Evolutionary conservation across 2,797 vertebrate genomes (phyloP), one percentile per base, ranked within the genome.

Genomic region (Masticophis lateralis): DNA sequence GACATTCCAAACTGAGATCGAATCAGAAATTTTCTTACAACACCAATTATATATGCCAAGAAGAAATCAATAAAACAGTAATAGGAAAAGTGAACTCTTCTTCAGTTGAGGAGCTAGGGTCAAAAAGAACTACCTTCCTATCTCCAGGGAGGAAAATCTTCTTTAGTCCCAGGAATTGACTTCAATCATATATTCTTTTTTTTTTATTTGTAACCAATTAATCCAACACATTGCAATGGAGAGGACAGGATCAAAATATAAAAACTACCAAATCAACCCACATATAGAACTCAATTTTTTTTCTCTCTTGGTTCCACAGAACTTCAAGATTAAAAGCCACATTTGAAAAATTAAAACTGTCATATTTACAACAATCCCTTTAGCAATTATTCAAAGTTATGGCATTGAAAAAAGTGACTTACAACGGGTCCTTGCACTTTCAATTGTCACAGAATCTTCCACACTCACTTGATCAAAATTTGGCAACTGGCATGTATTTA

Each of bases 21-120:
- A 69, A 91, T 93, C 92, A 88, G 66, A 93, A 79, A 27, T 18
- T 55, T 91, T 86, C 86, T 74, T 90, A 32, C 94, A 94, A 94
- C 8, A 86, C 55, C 83, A 87, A 93, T 83, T 32, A 13, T 91
- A 91, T 3, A 2, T 86, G 66, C 90, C 89, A 89, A 3, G 74
- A 37, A 91, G 89, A 18, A 22, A 60, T 89, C 87, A 89, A 92
- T 61, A 83, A 92, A 92, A 92, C 28, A 43, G 55, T 59, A 91
- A 86, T 7, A 91, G 13, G 55, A 51, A 86, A 47, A 43, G 74
- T 12, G 74, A 83, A 47, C 10, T 83, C 74, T 83, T 47, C 37
- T 83, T 83, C 74, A 25, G 37, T 47, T 47, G 37, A 43, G 37
- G 10, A 83, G 37, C 10, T 11, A 83, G 74, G 74, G 74, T 83